These are phyloP conservation scores for Archilochus colubris DNA, from an alignment of 2,113 vertebrate species.

Conservation along the genomic window DNA sequence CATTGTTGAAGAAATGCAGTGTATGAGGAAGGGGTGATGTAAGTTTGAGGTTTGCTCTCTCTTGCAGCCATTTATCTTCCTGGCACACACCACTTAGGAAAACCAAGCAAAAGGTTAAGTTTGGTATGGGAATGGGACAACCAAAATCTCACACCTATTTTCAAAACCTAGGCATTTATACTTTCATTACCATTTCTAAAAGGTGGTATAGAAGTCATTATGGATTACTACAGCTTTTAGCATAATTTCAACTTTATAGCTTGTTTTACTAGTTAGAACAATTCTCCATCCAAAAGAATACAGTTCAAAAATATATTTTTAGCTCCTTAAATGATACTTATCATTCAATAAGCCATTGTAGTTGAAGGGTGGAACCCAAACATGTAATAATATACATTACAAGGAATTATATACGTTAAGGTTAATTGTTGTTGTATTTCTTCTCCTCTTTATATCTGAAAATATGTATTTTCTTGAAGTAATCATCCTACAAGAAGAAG, in stretches of 20 bases:
- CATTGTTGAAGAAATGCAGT: background rate
- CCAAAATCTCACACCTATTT: background rate
- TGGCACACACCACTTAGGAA: background rate
- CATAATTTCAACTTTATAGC: background rate
- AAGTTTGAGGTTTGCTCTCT: background rate
- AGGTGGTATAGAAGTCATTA: background rate
- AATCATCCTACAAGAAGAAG: background rate
- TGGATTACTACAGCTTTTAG: background rate
- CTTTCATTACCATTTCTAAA: background rate
- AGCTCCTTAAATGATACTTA: conserved; percentile 26
- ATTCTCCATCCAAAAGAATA: background rate
- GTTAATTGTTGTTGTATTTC: background rate
- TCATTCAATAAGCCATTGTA: conserved; percentile 12
- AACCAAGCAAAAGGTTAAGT: background rate
- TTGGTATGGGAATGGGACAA: background rate
- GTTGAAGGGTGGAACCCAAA: background rate
- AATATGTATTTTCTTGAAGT: background rate
- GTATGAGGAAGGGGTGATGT: background rate
- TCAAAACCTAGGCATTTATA: background rate
- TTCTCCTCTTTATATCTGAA: conserved; percentile 18
- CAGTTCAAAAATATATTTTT: conserved; percentile 16
- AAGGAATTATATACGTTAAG: background rate
- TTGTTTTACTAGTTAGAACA: conserved; percentile 32
- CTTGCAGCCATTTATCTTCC: conserved; percentile 28
- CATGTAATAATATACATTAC: background rate